Percentiles rank a stretch among this genome's conserved stretches.
Conservation (phyloP, 2,797 vertebrate species). For the Paedocypris micromegethes region DNA sequence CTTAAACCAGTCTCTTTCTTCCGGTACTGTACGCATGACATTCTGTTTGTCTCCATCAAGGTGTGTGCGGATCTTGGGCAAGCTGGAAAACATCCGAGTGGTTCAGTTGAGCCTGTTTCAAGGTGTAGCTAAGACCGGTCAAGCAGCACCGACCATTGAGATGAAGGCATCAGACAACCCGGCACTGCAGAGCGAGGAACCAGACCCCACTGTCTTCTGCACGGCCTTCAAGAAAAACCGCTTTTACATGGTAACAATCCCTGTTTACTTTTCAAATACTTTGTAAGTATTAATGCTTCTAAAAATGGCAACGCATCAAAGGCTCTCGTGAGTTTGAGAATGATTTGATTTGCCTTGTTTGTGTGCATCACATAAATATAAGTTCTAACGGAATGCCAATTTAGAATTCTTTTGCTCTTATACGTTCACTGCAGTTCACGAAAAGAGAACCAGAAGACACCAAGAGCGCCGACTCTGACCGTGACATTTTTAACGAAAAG, state of each 20-base stretch:
- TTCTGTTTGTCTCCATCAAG: slow-evolving; percentile 56
- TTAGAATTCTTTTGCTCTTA: too few species aligned
- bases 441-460: slow-evolving; percentile 96
- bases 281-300: too few species aligned
- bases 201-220: slow-evolving; percentile 92
- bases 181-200: slow-evolving; percentile 79
- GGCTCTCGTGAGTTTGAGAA: too few species aligned
- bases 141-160: slow-evolving; percentile 87
- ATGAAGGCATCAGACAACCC: slow-evolving; percentile 98
- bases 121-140: slow-evolving; percentile 81
- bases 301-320: too few species aligned
- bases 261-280: too few species aligned
- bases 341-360: too few species aligned
- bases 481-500: slow-evolving; percentile 98
- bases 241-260: slow-evolving; percentile 84
- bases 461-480: slow-evolving; percentile 93
- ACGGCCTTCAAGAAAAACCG: slow-evolving; percentile 97
- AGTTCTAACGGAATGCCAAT: too few species aligned
- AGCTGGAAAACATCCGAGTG: slow-evolving; percentile 93
- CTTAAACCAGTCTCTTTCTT: background rate
- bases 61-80: slow-evolving; percentile 93
- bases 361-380: too few species aligned
- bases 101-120: slow-evolving; percentile 90
- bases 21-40: too few species aligned
- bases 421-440: slow-evolving; percentile 72